A percentile compares a stretch with the other conserved stretches of the same genome.
These are phyloP conservation scores for Drosophila saltans DNA, from an alignment of 1,140 invertebrate genomes.

Conservation along the genomic window DNA sequence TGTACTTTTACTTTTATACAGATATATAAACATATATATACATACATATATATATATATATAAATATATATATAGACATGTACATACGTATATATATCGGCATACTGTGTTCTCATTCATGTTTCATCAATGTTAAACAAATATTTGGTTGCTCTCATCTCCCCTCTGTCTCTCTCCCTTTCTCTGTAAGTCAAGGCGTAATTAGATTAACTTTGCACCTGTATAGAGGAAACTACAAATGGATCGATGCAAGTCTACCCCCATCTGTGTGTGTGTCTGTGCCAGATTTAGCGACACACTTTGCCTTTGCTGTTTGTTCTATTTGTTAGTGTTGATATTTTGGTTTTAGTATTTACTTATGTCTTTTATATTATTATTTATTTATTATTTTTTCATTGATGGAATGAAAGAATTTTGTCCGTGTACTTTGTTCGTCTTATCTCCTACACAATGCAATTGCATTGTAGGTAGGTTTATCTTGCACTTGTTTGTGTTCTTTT, in stretches of 20 bases:
- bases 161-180: not conserved
- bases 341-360: slow-evolving; percentile 45
- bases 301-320: slow-evolving; percentile 25
- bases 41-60: not conserved
- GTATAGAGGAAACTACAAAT: slow-evolving; percentile 18
- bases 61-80: not conserved
- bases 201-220: slow-evolving; percentile 73
- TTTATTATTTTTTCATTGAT: slow-evolving; percentile 11
- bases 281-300: slow-evolving; percentile 45
- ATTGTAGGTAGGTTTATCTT: slow-evolving; percentile 61
- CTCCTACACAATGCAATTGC: slow-evolving; percentile 60
- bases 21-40: not conserved
- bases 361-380: slow-evolving; percentile 43
- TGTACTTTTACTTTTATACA: not conserved
- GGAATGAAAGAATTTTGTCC: not conserved
- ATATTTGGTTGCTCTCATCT: slow-evolving; percentile 37
- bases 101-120: slow-evolving; percentile 11
- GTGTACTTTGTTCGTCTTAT: slow-evolving; percentile 37
- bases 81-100: not conserved
- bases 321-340: slow-evolving; percentile 48
- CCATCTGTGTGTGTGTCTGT: slow-evolving; percentile 20
- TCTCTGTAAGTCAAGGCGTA: slow-evolving; percentile 42
- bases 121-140: slow-evolving; percentile 54
- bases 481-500: not conserved
- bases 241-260: slow-evolving; percentile 17